phyloP scores from a whole-genome alignment of 2,797 vertebrate genomes.

The Helicolenus hilgendorfi region DNA sequence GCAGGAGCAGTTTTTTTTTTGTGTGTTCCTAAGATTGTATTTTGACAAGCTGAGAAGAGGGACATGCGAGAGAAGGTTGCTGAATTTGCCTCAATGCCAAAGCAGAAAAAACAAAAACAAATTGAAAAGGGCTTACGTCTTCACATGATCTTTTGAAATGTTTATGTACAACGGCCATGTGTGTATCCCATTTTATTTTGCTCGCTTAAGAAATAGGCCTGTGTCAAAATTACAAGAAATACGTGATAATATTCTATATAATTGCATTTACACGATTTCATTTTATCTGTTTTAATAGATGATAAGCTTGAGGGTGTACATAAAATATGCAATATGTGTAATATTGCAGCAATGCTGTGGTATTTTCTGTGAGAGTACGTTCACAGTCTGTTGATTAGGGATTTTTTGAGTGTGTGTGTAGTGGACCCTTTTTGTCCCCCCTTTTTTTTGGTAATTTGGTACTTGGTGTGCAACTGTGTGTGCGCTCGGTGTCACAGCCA shows the following conservation, averaged over 20 bases:
- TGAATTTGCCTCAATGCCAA: slow-evolving; percentile 48
- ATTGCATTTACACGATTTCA: not conserved
- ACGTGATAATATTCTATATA: not conserved
- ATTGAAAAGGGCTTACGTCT: slow-evolving; percentile 8
- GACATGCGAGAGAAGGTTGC: slow-evolving; percentile 52
- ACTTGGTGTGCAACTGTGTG: slow-evolving; percentile 54
- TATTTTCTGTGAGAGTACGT: slow-evolving; percentile 5
- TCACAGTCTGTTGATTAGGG: slow-evolving; percentile 26
- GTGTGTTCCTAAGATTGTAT: slow-evolving; percentile 47
- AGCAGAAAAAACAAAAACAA: slow-evolving; percentile 19
- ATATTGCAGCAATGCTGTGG: not conserved
- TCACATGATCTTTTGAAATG: slow-evolving; percentile 13
- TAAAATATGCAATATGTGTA: not conserved
- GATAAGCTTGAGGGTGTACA: not conserved
- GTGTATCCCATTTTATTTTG: not conserved
- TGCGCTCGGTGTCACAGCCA: slow-evolving; percentile 44
- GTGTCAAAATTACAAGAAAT: not conserved
- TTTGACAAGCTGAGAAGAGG: slow-evolving; percentile 55
- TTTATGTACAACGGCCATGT: not conserved
- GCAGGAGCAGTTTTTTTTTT: slow-evolving; percentile 28
- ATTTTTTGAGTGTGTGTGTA: slow-evolving; percentile 29
- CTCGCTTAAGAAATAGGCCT: not conserved
- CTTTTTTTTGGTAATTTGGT: slow-evolving; percentile 18
- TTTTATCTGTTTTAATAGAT: not conserved
- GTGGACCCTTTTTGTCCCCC: not conserved